Evolutionary conservation across 2,797 vertebrate species (phyloP).

Genomic region (Gallirallus australis): DNA sequence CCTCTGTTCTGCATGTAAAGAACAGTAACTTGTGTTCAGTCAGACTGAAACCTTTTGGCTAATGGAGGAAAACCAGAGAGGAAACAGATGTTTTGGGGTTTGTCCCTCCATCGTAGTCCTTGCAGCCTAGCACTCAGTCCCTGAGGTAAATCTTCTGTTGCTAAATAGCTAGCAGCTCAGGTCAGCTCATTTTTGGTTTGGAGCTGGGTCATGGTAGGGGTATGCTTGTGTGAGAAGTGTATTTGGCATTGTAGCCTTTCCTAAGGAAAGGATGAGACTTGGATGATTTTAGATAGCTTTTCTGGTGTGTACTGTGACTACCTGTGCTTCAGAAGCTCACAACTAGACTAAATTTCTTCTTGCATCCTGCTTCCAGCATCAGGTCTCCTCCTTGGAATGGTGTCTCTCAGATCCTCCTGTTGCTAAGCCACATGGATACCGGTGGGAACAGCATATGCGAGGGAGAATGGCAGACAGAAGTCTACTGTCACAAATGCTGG

Average conservation of each 20-base stretch:
- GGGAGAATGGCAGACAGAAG: not conserved
- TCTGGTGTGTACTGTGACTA: not conserved
- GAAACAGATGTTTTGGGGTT: not conserved
- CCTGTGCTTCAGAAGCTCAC: not conserved
- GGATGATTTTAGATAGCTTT: not conserved
- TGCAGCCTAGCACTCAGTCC: not conserved
- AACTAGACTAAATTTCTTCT: not conserved
- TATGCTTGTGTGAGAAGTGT: not conserved
- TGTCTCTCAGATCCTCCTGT: not conserved
- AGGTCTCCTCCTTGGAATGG: not conserved
- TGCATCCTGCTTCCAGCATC: not conserved
- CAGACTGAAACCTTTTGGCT: not conserved
- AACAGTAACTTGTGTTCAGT: not conserved
- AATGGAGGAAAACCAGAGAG: not conserved
- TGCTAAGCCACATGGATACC: not conserved
- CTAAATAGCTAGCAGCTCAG: not conserved
- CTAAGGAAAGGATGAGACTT: not conserved
- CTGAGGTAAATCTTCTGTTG: not conserved
- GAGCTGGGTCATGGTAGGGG: not conserved
- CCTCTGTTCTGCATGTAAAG: not conserved
- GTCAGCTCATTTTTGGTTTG: not conserved
- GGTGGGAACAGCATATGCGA: rapidly evolving
- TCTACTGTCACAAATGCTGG: not conserved
- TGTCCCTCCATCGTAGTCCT: not conserved
- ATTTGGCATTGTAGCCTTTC: not conserved